Base-by-base conservation (phyloP, 2,888 invertebrate genomes). In the Cheilosia grossa region DNA sequence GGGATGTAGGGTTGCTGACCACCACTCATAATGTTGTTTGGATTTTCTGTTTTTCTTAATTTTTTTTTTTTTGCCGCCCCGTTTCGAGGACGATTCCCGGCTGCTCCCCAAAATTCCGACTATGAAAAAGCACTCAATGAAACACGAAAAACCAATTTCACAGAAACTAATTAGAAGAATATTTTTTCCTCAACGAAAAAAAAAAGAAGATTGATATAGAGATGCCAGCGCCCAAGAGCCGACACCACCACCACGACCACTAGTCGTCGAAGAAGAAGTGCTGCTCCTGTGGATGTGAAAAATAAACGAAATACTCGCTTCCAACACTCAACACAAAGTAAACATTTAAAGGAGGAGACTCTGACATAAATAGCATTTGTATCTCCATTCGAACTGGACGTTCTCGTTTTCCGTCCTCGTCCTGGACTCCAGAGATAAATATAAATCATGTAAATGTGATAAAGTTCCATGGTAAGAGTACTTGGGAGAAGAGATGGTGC, bases 361-460 rank as follows among this genome's bases (percentile, higher is more conserved):
- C 69, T 47, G 42, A 79, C 79, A 59, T 70, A 79, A 79, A 83
- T 70, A 79, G 66, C 53, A 79, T 83, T 83, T 74, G 69, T 83
- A 69, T 75, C 82, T 61, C 27, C 49, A 51, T 64, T 73, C 56
- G 4, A 19, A 47, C 47, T 73, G 24, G 47, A 33, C 40, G 66
- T 51, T 51, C 33, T 37, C 17, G 33, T 49, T 44, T 17, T 44
- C 24, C 54, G n/a, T 56, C 69, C 47, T 47, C 21, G 37, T 54
- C 49, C 53, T 37, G 37, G 17, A 44, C 70, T 33, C 33, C 56
- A 59, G 54, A 69, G 69, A 79, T 79, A 83, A 69, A 69, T 54
- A 80, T 83, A 80, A 80, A 83, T 83, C 83, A 83, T 83, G 79
- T 80, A 83, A 83, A 83, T 74, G 83, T 80, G 74, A 83, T 80